Evolutionary conservation across 2,888 invertebrate genomes (phyloP).

Genomic region (Ophion costatus): DNA sequence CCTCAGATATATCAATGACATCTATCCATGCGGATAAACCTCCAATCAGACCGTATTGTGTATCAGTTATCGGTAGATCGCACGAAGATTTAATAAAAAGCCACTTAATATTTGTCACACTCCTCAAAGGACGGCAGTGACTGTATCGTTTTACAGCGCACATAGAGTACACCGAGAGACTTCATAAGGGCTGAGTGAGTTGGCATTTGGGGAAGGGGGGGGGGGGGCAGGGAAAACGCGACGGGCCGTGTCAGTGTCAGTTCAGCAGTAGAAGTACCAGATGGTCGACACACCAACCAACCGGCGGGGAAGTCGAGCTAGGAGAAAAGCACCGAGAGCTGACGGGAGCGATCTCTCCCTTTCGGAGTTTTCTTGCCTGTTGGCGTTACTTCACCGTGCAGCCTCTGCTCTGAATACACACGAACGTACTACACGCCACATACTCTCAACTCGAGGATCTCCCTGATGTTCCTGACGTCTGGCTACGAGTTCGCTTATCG

Average conservation of each 20-base stretch:
- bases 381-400: slow-evolving; percentile 34
- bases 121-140: neutral
- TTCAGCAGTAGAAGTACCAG: slow-evolving; percentile 33
- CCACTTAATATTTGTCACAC: slow-evolving; percentile 12
- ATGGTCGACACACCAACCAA: slow-evolving; percentile 27
- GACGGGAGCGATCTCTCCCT: neutral
- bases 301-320: slow-evolving; percentile 6
- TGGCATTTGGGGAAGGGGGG: neutral
- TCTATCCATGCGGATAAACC: neutral
- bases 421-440: neutral
- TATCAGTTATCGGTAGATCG: neutral
- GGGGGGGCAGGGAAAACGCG: neutral
- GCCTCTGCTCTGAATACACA: neutral
- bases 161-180: neutral
- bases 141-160: neutral
- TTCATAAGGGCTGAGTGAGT: slow-evolving; percentile 11
- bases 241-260: slow-evolving; percentile 10
- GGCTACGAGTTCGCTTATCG: slow-evolving; percentile 12
- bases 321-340: slow-evolving; percentile 19
- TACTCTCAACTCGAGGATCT: slow-evolving; percentile 12
- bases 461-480: slow-evolving; percentile 45
- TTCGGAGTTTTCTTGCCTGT: slow-evolving; percentile 49
- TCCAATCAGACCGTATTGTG: neutral
- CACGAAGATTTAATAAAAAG: neutral
- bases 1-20: no score